Conservation (phyloP, 2,888 invertebrate species). For the Thymelicus lineola region DNA sequence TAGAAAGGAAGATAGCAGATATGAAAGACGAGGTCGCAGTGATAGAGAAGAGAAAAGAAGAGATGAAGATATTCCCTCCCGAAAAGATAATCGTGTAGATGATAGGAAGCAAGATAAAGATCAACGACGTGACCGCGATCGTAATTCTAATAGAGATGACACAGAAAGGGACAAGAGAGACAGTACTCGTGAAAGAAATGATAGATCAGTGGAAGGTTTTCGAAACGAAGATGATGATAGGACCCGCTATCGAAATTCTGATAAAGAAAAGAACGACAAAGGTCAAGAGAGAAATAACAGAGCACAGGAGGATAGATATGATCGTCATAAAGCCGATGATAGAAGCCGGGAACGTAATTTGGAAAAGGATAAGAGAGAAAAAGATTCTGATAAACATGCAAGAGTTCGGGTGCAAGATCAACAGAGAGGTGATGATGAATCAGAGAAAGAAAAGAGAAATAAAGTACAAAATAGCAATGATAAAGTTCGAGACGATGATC, state of each 20-base stretch:
- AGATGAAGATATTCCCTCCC: neutral
- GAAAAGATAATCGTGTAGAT: constrained; percentile 29
- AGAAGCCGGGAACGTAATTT: neutral
- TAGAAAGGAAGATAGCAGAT: constrained; percentile 31
- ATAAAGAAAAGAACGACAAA: constrained; percentile 1
- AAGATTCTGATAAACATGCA: constrained; percentile 4
- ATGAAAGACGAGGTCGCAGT: constrained; percentile 30
- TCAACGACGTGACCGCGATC: constrained; percentile 32
- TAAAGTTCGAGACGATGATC: constrained; percentile 36
- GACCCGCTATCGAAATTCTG: neutral
- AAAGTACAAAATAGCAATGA: constrained; percentile 16
- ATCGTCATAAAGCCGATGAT: neutral
- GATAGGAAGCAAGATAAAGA: constrained; percentile 4
- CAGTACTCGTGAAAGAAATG: neutral
- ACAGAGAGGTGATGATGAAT: constrained; percentile 40
- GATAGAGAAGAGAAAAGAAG: constrained; percentile 38
- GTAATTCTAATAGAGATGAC: constrained; percentile 3
- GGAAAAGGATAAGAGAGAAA: neutral
- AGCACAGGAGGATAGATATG: neutral
- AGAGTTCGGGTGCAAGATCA: constrained; percentile 21
- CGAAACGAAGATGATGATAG: neutral
- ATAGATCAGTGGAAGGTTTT: neutral
- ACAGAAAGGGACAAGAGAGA: neutral
- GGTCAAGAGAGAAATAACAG: neutral
- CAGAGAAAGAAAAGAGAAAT: constrained; percentile 35